These are phyloP conservation scores for Pyrocoelia pectoralis DNA, from an alignment of 2,888 invertebrate genomes.

Conservation along the genomic window DNA sequence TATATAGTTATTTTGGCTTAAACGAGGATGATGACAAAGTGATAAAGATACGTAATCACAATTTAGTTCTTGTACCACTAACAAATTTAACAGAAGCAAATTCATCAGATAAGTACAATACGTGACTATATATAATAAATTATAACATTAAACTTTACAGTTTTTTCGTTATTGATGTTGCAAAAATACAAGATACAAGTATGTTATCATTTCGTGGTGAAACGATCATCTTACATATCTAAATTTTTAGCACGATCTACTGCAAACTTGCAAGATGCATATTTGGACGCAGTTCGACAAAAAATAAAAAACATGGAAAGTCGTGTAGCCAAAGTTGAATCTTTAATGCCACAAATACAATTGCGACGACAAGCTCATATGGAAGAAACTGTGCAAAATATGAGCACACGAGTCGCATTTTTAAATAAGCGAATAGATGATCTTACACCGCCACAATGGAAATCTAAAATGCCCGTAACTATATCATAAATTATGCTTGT, in stretches of 20 bases:
- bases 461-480: constrained; percentile 54
- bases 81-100: constrained; percentile 56
- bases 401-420: constrained; percentile 60
- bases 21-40: constrained; percentile 57
- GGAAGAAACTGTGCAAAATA: constrained; percentile 59
- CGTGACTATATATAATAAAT: neutral
- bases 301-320: constrained; percentile 60
- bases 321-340: constrained; percentile 58
- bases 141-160: constrained; percentile 43
- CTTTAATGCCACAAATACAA: constrained; percentile 58
- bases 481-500: constrained; percentile 44
- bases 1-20: constrained; percentile 51
- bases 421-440: constrained; percentile 62
- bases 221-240: no score
- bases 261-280: constrained; percentile 58
- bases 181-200: constrained; percentile 60
- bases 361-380: constrained; percentile 59
- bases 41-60: constrained; percentile 59
- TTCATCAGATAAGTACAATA: constrained; percentile 47
- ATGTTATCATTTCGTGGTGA: constrained; percentile 45
- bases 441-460: constrained; percentile 60
- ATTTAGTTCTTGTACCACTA: constrained; percentile 59
- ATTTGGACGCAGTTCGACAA: constrained; percentile 61
- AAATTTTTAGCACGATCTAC: constrained; percentile 39
- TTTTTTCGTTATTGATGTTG: constrained; percentile 59